Evolutionary conservation across 2,888 invertebrate genomes (phyloP), one percentile per base, ranked within the genome.

Genomic region (Ophraella communa): DNA sequence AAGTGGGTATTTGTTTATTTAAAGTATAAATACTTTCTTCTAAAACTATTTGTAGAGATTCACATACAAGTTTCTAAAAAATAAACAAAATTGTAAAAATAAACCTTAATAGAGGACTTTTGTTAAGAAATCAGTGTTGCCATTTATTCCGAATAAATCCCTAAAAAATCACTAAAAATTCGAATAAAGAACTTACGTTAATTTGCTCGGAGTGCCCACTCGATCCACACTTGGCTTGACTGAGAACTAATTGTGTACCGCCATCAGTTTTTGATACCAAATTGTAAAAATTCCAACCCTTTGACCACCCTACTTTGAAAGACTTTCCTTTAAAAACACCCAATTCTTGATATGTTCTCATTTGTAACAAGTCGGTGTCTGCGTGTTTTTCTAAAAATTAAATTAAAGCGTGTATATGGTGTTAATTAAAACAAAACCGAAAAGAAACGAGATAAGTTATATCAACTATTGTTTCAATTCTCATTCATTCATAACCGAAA

Each of bases 291-390:
- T 85, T 85, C 72, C 87, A 86, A 11, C 87, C 86, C 0, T 89
- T 88, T 0, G 89, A 90, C 89, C 94, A 95, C 1, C 92, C 91
- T 0, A 89, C 87, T 75, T 91, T 88, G 66, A 88, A 89, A 65
- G 89, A 87, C 0, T 89, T 85, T 23, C 89, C 88, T 71, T 87
- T 86, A 52, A 86, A 84, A 7, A 89, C 81, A 0, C 86, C 85
- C 78, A 87, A 76, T 75, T 91, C 90, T 0, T 85, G 82, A 11
- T 87, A 80, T 73, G 77, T 77, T 51, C 77, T 72, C 49, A 59
- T 57, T 14, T 60, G 42, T 20, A 66, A 57, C 20, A 67, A 23
- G 8, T 55, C 59, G 17, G 51, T 14, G 20, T 56, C 33, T 10
- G 58, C 30, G 33, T 65, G 62, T 8, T 33, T 53, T 49, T 65